Evolutionary conservation across 2,888 invertebrate genomes (phyloP), one percentile per base, ranked within the genome.

Genomic region (Teinopalpus imperialis): DNA sequence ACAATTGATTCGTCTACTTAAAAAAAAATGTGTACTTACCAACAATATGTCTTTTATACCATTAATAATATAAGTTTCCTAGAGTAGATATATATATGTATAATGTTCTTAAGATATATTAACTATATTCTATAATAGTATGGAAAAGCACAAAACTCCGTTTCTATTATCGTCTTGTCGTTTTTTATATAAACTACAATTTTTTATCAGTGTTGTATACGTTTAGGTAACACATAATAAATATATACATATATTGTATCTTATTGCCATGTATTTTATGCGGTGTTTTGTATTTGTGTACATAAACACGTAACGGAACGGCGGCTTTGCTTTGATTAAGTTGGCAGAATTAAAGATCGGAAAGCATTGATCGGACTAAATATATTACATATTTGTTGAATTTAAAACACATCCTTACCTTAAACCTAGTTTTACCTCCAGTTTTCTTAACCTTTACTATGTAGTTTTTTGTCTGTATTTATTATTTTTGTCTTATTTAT

Each of bases 241-340:
- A n/a, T n/a, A n/a, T n/a, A n/a, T 16, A 54, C 59, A 64, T 69
- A 63, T 72, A 63, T 60, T 62, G 59, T 69, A 63, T 69, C 40
- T 31, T 63, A 63, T 76, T 73, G 66, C 60, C 61, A 55, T 66
- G 61, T 62, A 61, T 59, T 55, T 54, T 58, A 64, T 58, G 57
- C 65, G 66, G 67, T 74, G 75, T 78, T 75, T 77, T 82, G 71
- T 78, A 74, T 69, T 66, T 75, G 74, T 81, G 70, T 75, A 74
- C 59, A 66, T 61, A 70, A 66, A 62, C 53, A 56, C 63, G 57
- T 59, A 52, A 31, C 26, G 45, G 69, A 59, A 67, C 69, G 75
- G 65, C 66, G 67, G 76, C 77, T 74, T 77, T 66, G 63, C 66
- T 65, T 66, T 53, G 55, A 10, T 8, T 40, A 30, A 21, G 9